Conservation (phyloP, 2,797 vertebrate species). For the Falco biarmicus region DNA sequence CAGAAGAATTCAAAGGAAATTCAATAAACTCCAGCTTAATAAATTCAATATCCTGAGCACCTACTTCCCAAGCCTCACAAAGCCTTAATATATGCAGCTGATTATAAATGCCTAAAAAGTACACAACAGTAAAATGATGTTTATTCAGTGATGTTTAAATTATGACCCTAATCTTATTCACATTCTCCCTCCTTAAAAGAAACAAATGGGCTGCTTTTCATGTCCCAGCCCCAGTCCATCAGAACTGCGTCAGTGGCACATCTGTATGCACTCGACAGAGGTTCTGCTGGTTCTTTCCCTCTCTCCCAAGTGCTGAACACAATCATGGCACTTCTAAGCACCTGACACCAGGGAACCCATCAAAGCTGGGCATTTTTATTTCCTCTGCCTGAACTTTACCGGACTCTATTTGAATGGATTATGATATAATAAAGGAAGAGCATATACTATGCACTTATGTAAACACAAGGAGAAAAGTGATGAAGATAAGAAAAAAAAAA, state of each 20-base stretch:
- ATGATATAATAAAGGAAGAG: background rate
- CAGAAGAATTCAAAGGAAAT: constrained; percentile 40
- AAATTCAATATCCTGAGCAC: constrained; percentile 44
- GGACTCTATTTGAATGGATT: background rate
- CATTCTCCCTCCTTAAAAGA: constrained; percentile 7
- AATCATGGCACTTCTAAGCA: background rate
- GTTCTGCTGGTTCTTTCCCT: background rate
- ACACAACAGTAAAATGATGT: background rate
- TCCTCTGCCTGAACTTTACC: background rate
- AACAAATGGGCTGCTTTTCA: constrained; percentile 9
- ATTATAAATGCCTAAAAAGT: background rate
- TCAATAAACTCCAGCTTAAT: constrained; percentile 40
- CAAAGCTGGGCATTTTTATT: background rate
- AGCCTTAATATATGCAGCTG: constrained; percentile 8
- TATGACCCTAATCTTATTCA: background rate
- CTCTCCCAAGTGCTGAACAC: background rate
- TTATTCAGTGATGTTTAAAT: constrained; percentile 32
- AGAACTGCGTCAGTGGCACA: background rate
- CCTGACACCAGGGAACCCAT: background rate
- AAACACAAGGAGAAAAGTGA: background rate
- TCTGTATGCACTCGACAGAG: background rate
- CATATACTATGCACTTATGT: background rate
- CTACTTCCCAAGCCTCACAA: constrained; percentile 40
- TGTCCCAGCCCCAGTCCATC: background rate
- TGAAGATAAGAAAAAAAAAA: background rate